Evolutionary conservation across 2,113 vertebrate genomes (phyloP).

Genomic region (Notarius lentiginosus): DNA sequence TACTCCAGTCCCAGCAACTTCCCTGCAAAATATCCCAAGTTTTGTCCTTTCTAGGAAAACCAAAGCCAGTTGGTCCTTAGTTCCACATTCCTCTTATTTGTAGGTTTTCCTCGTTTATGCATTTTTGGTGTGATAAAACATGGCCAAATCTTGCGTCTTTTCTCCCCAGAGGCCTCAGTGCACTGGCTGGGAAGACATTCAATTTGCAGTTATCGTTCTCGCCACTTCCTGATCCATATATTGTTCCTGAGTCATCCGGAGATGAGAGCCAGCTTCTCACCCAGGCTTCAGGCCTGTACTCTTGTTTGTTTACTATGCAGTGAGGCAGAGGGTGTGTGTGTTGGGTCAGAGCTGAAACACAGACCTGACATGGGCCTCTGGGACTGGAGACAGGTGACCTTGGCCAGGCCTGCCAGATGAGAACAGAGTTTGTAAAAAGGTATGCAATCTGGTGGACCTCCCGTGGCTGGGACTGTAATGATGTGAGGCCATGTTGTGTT

Average conservation of each 20-base stretch:
- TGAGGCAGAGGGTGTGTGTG: conserved; percentile 72
- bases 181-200: conserved; percentile 74
- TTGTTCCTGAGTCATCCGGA: not conserved
- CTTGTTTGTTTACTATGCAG: conserved; percentile 71
- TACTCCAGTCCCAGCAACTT: not conserved
- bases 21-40: not conserved
- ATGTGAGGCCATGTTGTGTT: conserved; percentile 61
- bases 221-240: conserved; percentile 52
- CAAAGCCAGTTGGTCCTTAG: conserved; percentile 38
- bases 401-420: conserved; percentile 72
- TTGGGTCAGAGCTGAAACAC: conserved; percentile 68
- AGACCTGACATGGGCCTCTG: conserved; percentile 40
- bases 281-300: not conserved
- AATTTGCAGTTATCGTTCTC: conserved; percentile 74
- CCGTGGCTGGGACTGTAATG: conserved; percentile 62
- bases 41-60: conserved; percentile 6
- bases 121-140: conserved; percentile 65
- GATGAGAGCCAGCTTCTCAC: conserved; percentile 15
- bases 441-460: conserved; percentile 57
- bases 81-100: conserved; percentile 58
- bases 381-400: conserved; percentile 68
- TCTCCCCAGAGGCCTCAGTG: conserved; percentile 66
- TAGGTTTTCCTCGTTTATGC: conserved; percentile 62
- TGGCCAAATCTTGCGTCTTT: conserved; percentile 64
- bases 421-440: conserved; percentile 59